These are phyloP conservation scores for Dicrostonyx torquatus DNA, from an alignment of 2,797 vertebrate species.

Conservation along the genomic window DNA sequence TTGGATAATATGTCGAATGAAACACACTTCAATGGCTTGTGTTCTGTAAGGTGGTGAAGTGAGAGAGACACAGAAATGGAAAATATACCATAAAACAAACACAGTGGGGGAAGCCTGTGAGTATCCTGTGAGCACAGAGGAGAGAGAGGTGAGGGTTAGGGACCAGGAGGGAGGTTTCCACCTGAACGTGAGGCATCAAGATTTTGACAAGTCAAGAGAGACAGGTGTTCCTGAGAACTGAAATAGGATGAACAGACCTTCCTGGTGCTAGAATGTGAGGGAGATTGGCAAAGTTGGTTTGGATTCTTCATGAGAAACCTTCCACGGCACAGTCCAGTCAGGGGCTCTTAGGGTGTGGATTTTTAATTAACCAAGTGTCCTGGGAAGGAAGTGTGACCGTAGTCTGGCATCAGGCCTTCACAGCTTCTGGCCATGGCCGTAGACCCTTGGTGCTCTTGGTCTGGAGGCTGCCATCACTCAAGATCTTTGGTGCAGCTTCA, in stretches of 20 bases:
- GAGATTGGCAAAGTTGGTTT: not conserved
- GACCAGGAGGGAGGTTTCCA: not conserved
- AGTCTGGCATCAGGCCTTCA: not conserved
- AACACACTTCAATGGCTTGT: not conserved
- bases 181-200: not conserved
- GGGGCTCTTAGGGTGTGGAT: not conserved
- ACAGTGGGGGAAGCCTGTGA: accelerated
- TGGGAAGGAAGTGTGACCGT: not conserved
- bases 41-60: not conserved
- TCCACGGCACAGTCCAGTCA: not conserved
- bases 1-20: not conserved
- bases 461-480: accelerated
- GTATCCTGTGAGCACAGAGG: not conserved
- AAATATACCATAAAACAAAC: not conserved
- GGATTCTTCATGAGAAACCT: not conserved
- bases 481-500: not conserved
- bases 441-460: not conserved
- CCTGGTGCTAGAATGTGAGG: not conserved
- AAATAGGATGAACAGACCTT: not conserved
- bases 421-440: not conserved
- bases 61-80: not conserved
- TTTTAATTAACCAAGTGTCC: not conserved
- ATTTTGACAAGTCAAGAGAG: not conserved
- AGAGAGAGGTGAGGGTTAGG: too few relatives aligned
- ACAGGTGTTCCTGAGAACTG: not conserved